phyloP scores from a whole-genome alignment of 1,140 invertebrate species.

The Ceratosolen fusciceps region DNA sequence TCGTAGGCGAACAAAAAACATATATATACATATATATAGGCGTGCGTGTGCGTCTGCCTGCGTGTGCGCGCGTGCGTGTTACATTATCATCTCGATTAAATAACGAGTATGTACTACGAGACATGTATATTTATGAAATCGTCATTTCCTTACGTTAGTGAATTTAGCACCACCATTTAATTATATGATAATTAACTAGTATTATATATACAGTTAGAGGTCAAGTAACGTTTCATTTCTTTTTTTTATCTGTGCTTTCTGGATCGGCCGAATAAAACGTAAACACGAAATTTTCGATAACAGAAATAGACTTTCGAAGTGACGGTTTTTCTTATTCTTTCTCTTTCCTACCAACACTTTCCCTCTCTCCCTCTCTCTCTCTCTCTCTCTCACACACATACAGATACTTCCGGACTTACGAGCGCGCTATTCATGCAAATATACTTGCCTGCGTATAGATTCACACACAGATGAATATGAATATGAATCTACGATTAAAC shows the following conservation, averaged over 20 bases:
- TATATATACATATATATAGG: too few relatives aligned
- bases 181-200: conserved; percentile 30
- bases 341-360: too few relatives aligned
- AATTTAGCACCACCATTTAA: conserved; percentile 36
- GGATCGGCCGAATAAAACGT: background rate
- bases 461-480: too few relatives aligned
- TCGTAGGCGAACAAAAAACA: background rate
- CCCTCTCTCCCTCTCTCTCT: too few relatives aligned
- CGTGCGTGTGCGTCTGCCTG: too few relatives aligned
- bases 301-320: background rate
- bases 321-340: background rate
- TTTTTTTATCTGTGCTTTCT: background rate
- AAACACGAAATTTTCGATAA: background rate
- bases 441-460: too few relatives aligned
- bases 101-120: background rate
- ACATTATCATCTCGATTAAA: background rate
- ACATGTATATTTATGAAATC: conserved; percentile 21
- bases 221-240: conserved; percentile 28
- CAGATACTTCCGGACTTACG: too few relatives aligned
- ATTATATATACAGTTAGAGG: conserved; percentile 44
- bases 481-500: too few relatives aligned
- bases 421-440: too few relatives aligned
- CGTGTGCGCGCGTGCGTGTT: too few relatives aligned
- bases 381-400: too few relatives aligned
- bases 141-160: conserved; percentile 16